These are phyloP conservation scores for Steinernema feltiae DNA, from an alignment of 1,140 invertebrate genomes.

Conservation along the genomic window DNA sequence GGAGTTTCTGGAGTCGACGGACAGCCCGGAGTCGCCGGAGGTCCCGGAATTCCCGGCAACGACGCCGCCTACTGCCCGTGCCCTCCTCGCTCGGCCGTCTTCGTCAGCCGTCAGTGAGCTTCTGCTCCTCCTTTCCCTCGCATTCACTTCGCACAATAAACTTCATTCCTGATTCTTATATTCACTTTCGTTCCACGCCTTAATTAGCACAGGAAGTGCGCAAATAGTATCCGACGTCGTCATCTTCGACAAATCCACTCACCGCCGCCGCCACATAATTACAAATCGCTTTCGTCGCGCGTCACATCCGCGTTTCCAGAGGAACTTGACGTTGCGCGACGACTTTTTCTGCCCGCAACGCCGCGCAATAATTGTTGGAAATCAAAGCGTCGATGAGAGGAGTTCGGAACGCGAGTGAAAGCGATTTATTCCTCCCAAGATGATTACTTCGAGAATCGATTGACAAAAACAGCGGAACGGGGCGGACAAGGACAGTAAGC, in stretches of 20 bases:
- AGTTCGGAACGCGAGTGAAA: background rate
- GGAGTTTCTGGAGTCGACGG: slow-evolving; percentile 15
- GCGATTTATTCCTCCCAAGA: too few relatives aligned
- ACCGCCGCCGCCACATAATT: too few relatives aligned
- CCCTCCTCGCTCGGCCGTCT: slow-evolving; percentile 16
- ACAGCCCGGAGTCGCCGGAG: slow-evolving; percentile 20
- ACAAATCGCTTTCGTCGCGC: too few relatives aligned
- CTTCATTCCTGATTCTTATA: slow-evolving; percentile 19
- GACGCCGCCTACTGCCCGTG: slow-evolving; percentile 16
- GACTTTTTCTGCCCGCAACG: too few relatives aligned
- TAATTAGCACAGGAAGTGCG: too few relatives aligned
- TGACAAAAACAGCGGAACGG: background rate
- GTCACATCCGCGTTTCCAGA: too few relatives aligned
- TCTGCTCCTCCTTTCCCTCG: background rate
- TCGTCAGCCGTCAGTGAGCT: slow-evolving; percentile 13
- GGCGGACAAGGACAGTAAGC: slow-evolving; percentile 17
- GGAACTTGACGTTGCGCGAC: too few relatives aligned
- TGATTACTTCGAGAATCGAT: too few relatives aligned
- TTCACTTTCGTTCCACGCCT: too few relatives aligned
- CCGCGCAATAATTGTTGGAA: too few relatives aligned
- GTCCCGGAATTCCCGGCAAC: slow-evolving; percentile 16
- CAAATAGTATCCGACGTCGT: too few relatives aligned
- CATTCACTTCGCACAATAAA: background rate
- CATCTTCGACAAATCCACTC: too few relatives aligned
- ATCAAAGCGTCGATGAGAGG: background rate